Evolutionary conservation across 2,888 invertebrate genomes (phyloP).

Genomic region (Athripsodes cinereus): DNA sequence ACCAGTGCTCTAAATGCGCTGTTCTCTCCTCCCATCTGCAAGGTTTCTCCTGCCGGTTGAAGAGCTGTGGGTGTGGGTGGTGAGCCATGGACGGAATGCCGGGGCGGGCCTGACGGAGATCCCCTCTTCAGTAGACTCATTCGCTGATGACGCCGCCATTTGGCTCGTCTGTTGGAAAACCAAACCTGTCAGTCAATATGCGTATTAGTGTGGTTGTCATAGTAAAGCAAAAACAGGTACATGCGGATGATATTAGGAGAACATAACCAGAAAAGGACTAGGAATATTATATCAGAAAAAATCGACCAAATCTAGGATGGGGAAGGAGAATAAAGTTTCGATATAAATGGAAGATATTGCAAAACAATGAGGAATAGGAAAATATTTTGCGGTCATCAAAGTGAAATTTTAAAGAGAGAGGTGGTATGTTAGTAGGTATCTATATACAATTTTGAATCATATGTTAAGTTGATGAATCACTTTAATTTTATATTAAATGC

Average conservation of each 20-base stretch:
- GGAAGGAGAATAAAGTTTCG: neutral
- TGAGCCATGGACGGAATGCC: constrained; percentile 65
- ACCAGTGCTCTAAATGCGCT: constrained; percentile 78
- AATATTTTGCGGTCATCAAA: too few species aligned
- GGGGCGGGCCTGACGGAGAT: constrained; percentile 44
- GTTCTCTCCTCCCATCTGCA: constrained; percentile 83
- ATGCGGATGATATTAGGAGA: neutral
- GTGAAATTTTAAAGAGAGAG: too few species aligned
- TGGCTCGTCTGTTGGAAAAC: constrained; percentile 99
- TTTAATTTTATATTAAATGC: too few species aligned
- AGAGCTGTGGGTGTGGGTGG: constrained; percentile 45
- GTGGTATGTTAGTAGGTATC: too few species aligned
- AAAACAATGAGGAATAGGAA: too few species aligned
- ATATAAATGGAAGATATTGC: too few species aligned
- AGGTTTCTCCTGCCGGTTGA: constrained; percentile 35
- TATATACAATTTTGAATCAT: too few species aligned
- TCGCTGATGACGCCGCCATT: constrained; percentile 95
- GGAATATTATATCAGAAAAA: constrained; percentile 9
- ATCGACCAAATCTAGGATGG: neutral
- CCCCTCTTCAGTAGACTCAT: constrained; percentile 87
- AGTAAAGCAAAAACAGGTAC: constrained; percentile 1
- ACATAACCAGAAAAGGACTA: too few species aligned
- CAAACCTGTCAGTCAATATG: constrained; percentile 80
- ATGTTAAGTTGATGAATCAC: too few species aligned
- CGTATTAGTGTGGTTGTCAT: constrained; percentile 28